These are phyloP conservation scores for Carassius carassius DNA, from an alignment of 2,113 vertebrate species.

Conservation along the genomic window DNA sequence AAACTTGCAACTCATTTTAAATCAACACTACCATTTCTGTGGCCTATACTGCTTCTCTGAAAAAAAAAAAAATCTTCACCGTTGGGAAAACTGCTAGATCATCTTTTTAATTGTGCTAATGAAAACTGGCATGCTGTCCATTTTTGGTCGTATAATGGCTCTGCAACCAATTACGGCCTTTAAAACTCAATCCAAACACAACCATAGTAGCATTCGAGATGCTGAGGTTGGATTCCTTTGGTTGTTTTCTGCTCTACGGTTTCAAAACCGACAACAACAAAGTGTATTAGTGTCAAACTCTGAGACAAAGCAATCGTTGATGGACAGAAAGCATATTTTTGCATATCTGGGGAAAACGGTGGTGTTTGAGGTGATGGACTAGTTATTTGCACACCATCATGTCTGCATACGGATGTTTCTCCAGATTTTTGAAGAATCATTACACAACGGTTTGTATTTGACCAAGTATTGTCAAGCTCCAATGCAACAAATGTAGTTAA, in stretches of 20 bases:
- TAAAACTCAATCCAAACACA: neutral
- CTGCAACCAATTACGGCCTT: neutral
- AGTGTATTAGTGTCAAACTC: neutral
- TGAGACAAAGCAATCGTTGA: neutral
- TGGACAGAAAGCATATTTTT: neutral
- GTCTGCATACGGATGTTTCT: neutral
- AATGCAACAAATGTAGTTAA: neutral
- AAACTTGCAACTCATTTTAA: neutral
- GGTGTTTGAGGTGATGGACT: neutral
- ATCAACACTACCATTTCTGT: neutral
- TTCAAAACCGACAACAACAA: neutral
- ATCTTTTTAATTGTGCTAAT: neutral
- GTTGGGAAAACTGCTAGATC: neutral
- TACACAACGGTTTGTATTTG: neutral
- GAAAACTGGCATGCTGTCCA: neutral
- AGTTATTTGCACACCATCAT: neutral
- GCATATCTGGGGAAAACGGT: neutral
- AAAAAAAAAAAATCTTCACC: too few species aligned
- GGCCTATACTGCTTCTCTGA: neutral
- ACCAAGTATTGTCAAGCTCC: neutral
- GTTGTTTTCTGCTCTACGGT: neutral
- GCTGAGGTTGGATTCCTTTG: neutral
- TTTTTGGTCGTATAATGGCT: constrained; percentile 12
- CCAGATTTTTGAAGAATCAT: neutral
- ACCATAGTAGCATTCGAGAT: neutral